Evolutionary conservation across 2,797 vertebrate species (phyloP), one percentile per base, ranked within the genome.

Genomic region (Graptemys geographica): DNA sequence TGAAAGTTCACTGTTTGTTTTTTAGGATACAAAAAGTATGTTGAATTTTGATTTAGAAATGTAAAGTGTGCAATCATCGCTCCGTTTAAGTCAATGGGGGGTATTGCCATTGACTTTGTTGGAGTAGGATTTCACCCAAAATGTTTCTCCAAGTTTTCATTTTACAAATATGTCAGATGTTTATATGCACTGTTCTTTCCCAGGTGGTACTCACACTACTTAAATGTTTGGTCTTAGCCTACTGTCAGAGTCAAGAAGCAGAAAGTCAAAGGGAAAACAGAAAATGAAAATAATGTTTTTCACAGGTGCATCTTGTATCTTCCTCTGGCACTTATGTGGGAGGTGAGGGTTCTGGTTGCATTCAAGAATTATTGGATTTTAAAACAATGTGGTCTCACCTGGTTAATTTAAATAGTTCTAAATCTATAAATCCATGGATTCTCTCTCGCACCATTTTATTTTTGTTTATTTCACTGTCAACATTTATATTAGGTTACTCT

Each of bases 211-310:
- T 65, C 33, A n/a, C 33, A 65, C 12, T 18, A 65, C 44, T 79
- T 83, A 93, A 92, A 86, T 10, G 82, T 90, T 72, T 84, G 74
- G 59, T 79, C 44, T 89, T 83, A n/a, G 53, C 81, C 16, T 76
- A 33, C 51, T 28, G 33, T 41, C 28, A 82, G 56, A 92, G 19
- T 0, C 81, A 95, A 74, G 79, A 53, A 90, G 52, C 27, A 69
- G 25, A 57, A 83, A 89, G 2, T 89, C 74, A 74, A 76, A 3
- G 87, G 6, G 41, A 44, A 3, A 41, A 79, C 74, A 3, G 31
- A 57, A 90, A 84, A 85, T 27, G 0, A 65, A 83, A 81, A 11
- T 55, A 47, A 74, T 25, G 21, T 44, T 74, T 11, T 44, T 74
- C 6, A 27, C 5, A 44, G 12, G 6, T 25, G 23, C 62, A 65